A percentile compares a stretch with the other conserved stretches of the same genome.
Conservation (phyloP, 2,113 vertebrate species). For the Symphodus melops region DNA sequence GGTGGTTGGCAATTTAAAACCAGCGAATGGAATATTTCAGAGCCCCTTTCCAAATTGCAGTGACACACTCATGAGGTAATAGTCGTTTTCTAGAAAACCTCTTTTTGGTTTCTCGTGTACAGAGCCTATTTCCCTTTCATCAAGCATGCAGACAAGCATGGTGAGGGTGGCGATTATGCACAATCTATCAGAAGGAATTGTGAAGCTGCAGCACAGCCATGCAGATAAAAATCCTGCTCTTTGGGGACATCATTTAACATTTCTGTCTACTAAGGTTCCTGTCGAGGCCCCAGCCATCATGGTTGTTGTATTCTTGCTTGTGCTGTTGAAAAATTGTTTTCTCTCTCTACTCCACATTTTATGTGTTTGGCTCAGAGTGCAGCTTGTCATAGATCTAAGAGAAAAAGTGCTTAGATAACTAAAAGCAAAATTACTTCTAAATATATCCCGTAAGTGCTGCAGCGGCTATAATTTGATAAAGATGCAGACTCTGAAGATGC, state of each 20-base stretch:
- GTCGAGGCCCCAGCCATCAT: conserved; percentile 14
- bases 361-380: conserved; percentile 7
- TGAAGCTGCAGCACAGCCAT: conserved; percentile 56
- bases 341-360: conserved; percentile 35
- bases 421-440: conserved; percentile 43
- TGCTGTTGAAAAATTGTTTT: conserved; percentile 57
- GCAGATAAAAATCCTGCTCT: conserved; percentile 59
- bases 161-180: conserved; percentile 57
- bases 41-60: conserved; percentile 70
- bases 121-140: conserved; percentile 68
- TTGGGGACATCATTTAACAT: conserved; percentile 61
- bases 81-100: conserved; percentile 70
- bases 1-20: conserved; percentile 75
- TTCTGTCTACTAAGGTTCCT: conserved; percentile 51
- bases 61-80: conserved; percentile 75
- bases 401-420: conserved; percentile 46
- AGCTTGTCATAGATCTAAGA: conserved; percentile 40
- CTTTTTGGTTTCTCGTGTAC: conserved; percentile 69
- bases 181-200: conserved; percentile 62
- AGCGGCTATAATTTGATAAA: conserved; percentile 21
- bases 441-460: conserved; percentile 37
- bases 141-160: conserved; percentile 67
- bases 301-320: conserved; percentile 47
- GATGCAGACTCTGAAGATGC: conserved; percentile 19
- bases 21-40: conserved; percentile 77